A percentile compares a stretch with the other conserved stretches of the same genome.
phyloP scores from a whole-genome alignment of 2,113 vertebrate species.

The Nibea albiflora region DNA sequence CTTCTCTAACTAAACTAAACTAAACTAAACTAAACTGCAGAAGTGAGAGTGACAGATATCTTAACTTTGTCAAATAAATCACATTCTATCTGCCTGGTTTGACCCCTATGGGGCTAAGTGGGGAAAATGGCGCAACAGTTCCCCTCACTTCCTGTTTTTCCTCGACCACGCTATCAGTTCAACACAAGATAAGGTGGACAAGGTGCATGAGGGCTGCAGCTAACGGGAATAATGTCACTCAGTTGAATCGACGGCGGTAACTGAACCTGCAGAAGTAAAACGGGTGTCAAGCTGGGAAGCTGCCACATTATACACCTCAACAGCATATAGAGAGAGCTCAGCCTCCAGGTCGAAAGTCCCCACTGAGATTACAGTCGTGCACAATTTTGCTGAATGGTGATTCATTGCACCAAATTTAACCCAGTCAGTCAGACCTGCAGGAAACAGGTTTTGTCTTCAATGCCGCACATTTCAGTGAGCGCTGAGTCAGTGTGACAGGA shows the following conservation, averaged over 20 bases:
- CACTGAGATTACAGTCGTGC: slow-evolving; percentile 35
- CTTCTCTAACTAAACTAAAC: too few relatives aligned
- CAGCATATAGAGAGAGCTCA: neutral
- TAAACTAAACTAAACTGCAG: too few relatives aligned
- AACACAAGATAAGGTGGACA: slow-evolving; percentile 38
- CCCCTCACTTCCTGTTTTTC: slow-evolving; percentile 44
- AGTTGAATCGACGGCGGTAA: neutral
- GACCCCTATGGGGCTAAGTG: neutral
- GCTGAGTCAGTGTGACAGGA: slow-evolving; percentile 63
- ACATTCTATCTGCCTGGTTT: neutral
- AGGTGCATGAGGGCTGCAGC: slow-evolving; percentile 26
- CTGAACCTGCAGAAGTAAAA: neutral
- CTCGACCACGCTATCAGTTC: slow-evolving; percentile 12
- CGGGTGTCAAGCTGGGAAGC: neutral
- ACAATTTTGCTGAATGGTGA: slow-evolving; percentile 56
- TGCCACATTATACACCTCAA: neutral
- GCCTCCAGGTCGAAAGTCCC: slow-evolving; percentile 15
- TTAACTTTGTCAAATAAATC: neutral
- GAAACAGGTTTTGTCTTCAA: slow-evolving; percentile 59
- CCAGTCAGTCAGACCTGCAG: slow-evolving; percentile 52
- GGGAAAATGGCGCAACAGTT: neutral
- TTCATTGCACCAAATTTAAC: slow-evolving; percentile 61
- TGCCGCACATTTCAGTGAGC: slow-evolving; percentile 32
- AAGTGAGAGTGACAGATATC: too few relatives aligned
- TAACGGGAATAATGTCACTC: neutral